phyloP scores from a whole-genome alignment of 2,113 vertebrate species.

The Rhinopomastus cyanomelas region DNA sequence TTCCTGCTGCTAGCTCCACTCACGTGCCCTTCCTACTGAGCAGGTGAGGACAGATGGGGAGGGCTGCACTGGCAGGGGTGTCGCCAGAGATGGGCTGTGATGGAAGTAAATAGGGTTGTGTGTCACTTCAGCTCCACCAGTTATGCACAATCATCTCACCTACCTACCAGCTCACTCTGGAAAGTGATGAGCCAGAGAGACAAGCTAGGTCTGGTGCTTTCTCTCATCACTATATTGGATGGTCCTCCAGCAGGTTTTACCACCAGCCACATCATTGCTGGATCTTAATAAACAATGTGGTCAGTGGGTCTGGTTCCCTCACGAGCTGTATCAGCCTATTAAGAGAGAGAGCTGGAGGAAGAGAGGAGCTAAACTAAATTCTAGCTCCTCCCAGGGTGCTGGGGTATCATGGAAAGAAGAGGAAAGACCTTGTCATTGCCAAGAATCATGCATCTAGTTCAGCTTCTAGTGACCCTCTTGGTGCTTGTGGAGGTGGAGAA shows the following conservation, averaged over 20 bases:
- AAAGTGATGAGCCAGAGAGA: not conserved
- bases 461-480: not conserved
- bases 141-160: not conserved
- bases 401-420: not conserved
- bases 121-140: not conserved
- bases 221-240: not conserved
- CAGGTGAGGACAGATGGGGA: not conserved
- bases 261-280: not conserved
- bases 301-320: not conserved
- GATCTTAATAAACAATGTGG: not conserved
- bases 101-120: not conserved
- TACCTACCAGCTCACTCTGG: not conserved
- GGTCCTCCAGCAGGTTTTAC: not conserved
- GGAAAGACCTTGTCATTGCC: not conserved
- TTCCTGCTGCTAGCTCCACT: not conserved
- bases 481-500: not conserved
- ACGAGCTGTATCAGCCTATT: not conserved
- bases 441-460: not conserved
- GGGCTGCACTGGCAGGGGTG: not conserved
- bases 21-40: not conserved
- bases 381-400: not conserved
- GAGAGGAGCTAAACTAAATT: not conserved
- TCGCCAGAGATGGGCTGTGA: not conserved
- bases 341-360: not conserved
- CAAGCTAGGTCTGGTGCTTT: not conserved